Evolutionary conservation across 2,888 invertebrate species (phyloP).

Genomic region (Acanthosoma haemorrhoidale): DNA sequence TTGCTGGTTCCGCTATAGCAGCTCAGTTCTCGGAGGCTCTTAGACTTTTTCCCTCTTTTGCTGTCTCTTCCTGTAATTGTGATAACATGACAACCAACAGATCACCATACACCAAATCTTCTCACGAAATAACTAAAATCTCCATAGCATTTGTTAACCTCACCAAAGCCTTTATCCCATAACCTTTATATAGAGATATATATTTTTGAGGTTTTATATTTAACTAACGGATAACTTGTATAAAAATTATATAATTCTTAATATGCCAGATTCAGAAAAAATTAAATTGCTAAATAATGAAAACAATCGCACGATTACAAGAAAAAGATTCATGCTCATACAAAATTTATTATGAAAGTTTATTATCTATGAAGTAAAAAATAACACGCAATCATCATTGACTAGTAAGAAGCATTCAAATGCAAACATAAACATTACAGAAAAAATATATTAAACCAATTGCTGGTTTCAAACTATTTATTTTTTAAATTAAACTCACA

Average conservation of each 20-base stretch:
- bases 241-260: neutral
- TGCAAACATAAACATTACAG: neutral
- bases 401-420: neutral
- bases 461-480: too few species aligned
- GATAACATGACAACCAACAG: slow-evolving; percentile 26
- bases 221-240: neutral
- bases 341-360: too few species aligned
- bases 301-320: neutral
- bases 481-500: too few species aligned
- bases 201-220: too few species aligned
- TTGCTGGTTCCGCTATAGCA: slow-evolving; percentile 54
- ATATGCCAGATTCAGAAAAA: neutral
- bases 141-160: neutral
- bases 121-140: neutral
- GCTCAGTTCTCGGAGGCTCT: slow-evolving; percentile 60
- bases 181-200: neutral
- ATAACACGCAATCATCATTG: neutral
- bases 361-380: neutral
- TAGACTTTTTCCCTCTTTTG: slow-evolving; percentile 54
- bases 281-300: neutral
- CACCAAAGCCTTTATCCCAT: neutral
- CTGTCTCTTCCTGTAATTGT: slow-evolving; percentile 47
- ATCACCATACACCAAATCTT: slow-evolving; percentile 22
- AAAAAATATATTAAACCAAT: neutral
- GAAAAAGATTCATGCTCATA: neutral